Evolutionary conservation across 2,797 vertebrate genomes (phyloP).

Genomic region (Anniella stebbinsi): DNA sequence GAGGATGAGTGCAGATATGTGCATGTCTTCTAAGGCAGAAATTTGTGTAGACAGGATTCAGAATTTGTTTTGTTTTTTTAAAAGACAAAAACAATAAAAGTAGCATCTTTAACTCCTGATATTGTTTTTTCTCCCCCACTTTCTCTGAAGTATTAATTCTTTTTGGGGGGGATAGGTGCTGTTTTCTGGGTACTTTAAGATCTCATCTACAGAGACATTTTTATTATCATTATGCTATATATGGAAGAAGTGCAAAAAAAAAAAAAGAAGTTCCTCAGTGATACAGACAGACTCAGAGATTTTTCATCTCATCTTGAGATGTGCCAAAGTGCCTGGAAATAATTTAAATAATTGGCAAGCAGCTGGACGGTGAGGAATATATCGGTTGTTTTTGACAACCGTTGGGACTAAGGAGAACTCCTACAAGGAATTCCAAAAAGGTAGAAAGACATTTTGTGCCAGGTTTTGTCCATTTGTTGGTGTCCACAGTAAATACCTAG

Average conservation of each 20-base stretch:
- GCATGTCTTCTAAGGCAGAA: slow-evolving; percentile 61
- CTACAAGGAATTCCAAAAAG: background rate
- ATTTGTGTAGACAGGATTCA: slow-evolving; percentile 53
- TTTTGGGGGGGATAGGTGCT: slow-evolving; percentile 60
- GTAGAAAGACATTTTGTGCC: background rate
- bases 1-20: slow-evolving; percentile 55
- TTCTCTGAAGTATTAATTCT: slow-evolving; percentile 57
- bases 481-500: background rate
- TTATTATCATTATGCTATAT: slow-evolving; percentile 75
- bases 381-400: slow-evolving; percentile 62
- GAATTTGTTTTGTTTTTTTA: slow-evolving; percentile 20
- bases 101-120: slow-evolving; percentile 61
- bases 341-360: slow-evolving; percentile 73
- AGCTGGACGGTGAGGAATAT: slow-evolving; percentile 61
- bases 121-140: slow-evolving; percentile 46
- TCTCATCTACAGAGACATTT: slow-evolving; percentile 68
- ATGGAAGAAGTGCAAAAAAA: slow-evolving; percentile 69
- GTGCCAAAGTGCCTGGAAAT: slow-evolving; percentile 69
- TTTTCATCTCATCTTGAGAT: slow-evolving; percentile 73
- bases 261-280: slow-evolving; percentile 67
- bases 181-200: slow-evolving; percentile 64
- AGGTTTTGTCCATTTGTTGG: background rate
- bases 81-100: slow-evolving; percentile 50
- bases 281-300: slow-evolving; percentile 58
- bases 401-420: background rate